phyloP scores from a whole-genome alignment of 1,140 invertebrate species.

The Brachionus rubens region DNA sequence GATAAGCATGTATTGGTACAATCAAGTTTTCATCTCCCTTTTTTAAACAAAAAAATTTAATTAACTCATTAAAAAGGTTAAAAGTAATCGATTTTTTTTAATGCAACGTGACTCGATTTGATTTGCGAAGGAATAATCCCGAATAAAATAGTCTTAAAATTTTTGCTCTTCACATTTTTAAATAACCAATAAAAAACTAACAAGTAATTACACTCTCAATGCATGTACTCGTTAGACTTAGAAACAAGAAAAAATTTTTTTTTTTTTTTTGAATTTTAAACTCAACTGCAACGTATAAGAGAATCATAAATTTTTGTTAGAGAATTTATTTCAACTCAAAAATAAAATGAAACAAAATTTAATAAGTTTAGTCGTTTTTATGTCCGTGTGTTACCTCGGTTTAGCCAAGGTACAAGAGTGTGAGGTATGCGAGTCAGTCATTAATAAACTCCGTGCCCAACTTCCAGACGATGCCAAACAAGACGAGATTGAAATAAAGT shows the following conservation, averaged over 20 bases:
- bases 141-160: not conserved
- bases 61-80: no score
- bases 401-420: not conserved
- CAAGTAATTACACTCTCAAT: not conserved
- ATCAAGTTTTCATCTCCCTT: conserved; percentile 59
- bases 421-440: conserved; percentile 41
- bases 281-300: conserved; percentile 4
- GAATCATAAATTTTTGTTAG: no score
- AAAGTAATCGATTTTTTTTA: no score
- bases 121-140: not conserved
- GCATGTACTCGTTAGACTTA: not conserved
- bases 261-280: not conserved
- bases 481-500: conserved; percentile 73
- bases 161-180: not conserved
- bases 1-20: conserved; percentile 60
- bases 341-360: not conserved
- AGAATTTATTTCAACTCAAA: no score
- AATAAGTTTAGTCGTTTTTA: not conserved
- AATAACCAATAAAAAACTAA: conserved; percentile 27
- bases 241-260: not conserved
- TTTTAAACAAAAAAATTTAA: not conserved
- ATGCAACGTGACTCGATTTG: no score
- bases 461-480: conserved; percentile 45
- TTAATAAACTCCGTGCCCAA: conserved; percentile 19
- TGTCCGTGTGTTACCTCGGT: not conserved